Evolutionary conservation across 2,113 vertebrate species (phyloP), one percentile per base, ranked within the genome.

Genomic region (Solenodon paradoxus): DNA sequence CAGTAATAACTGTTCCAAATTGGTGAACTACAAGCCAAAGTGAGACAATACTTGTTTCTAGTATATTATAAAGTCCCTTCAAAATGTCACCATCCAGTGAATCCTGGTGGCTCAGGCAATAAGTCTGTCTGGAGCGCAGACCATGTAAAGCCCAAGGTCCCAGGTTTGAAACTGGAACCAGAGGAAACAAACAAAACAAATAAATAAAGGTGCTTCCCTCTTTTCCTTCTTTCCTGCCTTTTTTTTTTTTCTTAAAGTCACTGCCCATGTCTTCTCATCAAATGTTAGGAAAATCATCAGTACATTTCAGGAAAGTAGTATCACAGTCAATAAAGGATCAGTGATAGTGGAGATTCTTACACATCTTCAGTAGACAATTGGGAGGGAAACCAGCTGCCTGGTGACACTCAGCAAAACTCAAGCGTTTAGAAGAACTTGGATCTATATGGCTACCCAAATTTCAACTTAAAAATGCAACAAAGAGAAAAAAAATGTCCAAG

Each of bases 11-110:
- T 71, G 32, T 45, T 92, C 69, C 74, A 79, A 93, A 80, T 30
- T 40, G 63, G 59, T 20, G 86, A 74, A 96, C 38, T 28, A 24
- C 24, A 71, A 69, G 16, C 42, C 81, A 85, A 75, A 74, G 26
- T 6, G 19, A 94, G 8, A 77, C 55, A 22, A 81, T 72, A 47
- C 74, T 51, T 32, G 5, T 0, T 8, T 82, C 68, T 26, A 64
- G 1, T 45, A 26, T n/a, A 68, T 35, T 92, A n/a, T n/a, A n/a
- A 97, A 96, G 92, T 96, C 75, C 63, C 88, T 97, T 92, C 78
- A 82, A 98, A 97, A 96, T 57, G 69, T 83, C 95, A 95, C n/a
- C n/a, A n/a, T n/a, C n/a, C n/a, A n/a, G n/a, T n/a, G n/a, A n/a
- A n/a, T n/a, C n/a, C n/a, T n/a, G n/a, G n/a, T n/a, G n/a, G n/a